Evolutionary conservation across 2,797 vertebrate species (phyloP).

Genomic region (Masticophis lateralis): DNA sequence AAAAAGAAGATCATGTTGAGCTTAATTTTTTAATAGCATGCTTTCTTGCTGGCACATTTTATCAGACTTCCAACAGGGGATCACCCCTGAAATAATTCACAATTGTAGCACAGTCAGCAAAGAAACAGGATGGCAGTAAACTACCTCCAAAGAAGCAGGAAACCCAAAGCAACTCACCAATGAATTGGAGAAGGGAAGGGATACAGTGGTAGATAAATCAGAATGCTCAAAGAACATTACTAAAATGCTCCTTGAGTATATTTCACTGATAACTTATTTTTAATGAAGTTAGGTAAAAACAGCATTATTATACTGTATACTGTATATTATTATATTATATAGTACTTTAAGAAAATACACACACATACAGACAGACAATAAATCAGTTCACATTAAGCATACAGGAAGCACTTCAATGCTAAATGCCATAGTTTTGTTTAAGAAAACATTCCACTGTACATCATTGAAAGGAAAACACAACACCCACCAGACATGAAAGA

Average conservation of each 20-base stretch:
- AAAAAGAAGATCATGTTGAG: conserved; percentile 53
- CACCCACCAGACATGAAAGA: neutral
- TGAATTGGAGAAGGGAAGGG: neutral
- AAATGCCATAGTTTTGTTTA: neutral
- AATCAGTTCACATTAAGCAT: neutral
- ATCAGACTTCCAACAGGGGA: conserved; percentile 48
- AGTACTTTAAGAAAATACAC: neutral
- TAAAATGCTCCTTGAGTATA: conserved; percentile 12
- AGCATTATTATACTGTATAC: neutral
- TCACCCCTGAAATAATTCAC: conserved; percentile 42
- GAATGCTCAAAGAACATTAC: neutral
- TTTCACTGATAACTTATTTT: neutral
- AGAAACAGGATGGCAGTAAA: conserved; percentile 18
- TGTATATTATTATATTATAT: no score
- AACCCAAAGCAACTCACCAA: conserved; percentile 29
- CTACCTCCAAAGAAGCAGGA: neutral
- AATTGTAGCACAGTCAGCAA: neutral
- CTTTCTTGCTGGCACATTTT: conserved; percentile 48
- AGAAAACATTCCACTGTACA: neutral
- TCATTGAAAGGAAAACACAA: neutral
- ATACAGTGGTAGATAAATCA: conserved; percentile 13
- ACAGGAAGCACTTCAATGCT: neutral
- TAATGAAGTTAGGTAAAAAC: conserved; percentile 6
- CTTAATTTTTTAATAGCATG: conserved; percentile 53
- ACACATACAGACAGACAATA: neutral